Evolutionary conservation across 2,797 vertebrate species (phyloP).

Genomic region (Triplophysa yarkandensis): DNA sequence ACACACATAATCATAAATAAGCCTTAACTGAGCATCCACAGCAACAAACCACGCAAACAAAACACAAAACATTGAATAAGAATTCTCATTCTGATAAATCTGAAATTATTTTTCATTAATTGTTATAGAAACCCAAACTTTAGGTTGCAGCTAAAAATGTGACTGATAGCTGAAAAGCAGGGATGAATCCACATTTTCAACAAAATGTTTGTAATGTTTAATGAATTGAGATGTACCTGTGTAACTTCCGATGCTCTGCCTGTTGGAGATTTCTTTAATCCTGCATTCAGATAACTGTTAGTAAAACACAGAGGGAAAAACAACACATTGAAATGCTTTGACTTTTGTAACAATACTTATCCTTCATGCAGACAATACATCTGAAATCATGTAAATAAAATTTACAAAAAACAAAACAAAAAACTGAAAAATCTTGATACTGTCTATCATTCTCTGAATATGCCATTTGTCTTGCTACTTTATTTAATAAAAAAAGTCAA

Average conservation of each 20-base stretch:
- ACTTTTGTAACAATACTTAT: not conserved
- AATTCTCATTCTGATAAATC: not conserved
- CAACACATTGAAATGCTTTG: not conserved
- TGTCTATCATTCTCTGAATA: not conserved
- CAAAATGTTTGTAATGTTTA: not conserved
- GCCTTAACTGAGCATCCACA: slow-evolving; percentile 25
- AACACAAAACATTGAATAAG: not conserved
- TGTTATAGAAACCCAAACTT: not conserved
- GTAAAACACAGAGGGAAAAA: slow-evolving; percentile 21
- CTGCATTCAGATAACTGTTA: slow-evolving; percentile 47
- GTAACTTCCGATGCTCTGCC: slow-evolving; percentile 21
- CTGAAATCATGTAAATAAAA: no score
- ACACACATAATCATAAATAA: not conserved
- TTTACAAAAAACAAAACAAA: not conserved
- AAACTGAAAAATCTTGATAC: not conserved
- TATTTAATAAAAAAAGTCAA: not conserved
- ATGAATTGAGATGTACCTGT: slow-evolving; percentile 31
- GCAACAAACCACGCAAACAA: slow-evolving; percentile 42
- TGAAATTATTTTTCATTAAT: not conserved
- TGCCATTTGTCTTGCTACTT: not conserved
- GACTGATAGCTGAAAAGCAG: not conserved
- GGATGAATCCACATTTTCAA: not conserved
- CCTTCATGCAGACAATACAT: not conserved
- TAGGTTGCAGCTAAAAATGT: not conserved
- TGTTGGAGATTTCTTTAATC: slow-evolving; percentile 40